Evolutionary conservation across 2,113 vertebrate genomes (phyloP), one percentile per base, ranked within the genome.

Genomic region (Salvelinus alpinus): DNA sequence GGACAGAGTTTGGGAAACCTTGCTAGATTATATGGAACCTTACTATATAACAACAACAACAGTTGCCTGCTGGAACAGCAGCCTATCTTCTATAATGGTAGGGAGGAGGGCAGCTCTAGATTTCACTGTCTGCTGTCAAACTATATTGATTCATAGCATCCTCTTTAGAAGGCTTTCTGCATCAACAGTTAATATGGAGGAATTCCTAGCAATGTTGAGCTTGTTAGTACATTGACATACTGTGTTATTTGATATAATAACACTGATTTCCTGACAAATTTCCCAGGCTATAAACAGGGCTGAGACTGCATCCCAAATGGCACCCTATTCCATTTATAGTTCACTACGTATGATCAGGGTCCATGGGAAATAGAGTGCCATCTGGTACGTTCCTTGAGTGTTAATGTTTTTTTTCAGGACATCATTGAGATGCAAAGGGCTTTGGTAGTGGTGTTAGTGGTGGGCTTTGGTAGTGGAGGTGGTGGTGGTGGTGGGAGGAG

Each of bases 251-350:
- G 29, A 54, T 57, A 27, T 59, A 71, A 29, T 31, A 44, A 71
- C 70, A 71, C 48, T 31, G 5, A 29, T 29, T 71, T 71, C 70
- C 70, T 71, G 70, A 57, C 25, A 67, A 24, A 14, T 29, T 57
- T 59, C 70, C 51, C 48, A 71, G 22, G 51, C 69, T 71, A 47
- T 9, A 71, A 27, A 71, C 20, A 71, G 47, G 34, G 62, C 25
- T 66, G 25, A 66, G 64, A 16, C 2, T 66, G 12, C 38, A 9
- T 38, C 38, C 24, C 13, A 34, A 20, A 29, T 68, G 29, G 31
- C 65, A 25, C 27, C 6, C 64, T 29, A 31, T 66, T 29, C 13
- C 64, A 27, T 66, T 25, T 51, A 51, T 51, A 51, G 48, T 51
- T 3, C 48, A 51, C 48, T 16, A 1, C 48, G 4, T 51, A 12